Conservation (phyloP, 2,888 invertebrate species). For the Pardosa pseudoannulata region DNA sequence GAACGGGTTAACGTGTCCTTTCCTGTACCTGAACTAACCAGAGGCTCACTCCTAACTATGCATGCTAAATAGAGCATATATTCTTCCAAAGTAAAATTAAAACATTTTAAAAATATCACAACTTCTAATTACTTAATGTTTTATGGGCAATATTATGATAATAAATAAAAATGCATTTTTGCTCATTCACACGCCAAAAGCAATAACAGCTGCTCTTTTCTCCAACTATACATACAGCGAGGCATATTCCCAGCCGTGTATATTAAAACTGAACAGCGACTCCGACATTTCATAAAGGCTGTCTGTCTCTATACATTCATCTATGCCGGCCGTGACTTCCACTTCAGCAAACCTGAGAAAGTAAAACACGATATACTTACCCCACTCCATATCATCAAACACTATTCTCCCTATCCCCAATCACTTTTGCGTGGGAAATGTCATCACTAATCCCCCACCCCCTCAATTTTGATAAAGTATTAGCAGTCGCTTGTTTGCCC, state of each 20-base stretch:
- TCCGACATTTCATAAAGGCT: not conserved
- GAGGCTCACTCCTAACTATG: no score
- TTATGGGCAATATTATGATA: no score
- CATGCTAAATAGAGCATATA: no score
- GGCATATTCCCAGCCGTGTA: not conserved
- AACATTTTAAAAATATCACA: no score
- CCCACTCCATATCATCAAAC: slow-evolving; percentile 18
- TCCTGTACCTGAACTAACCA: no score
- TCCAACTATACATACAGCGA: no score
- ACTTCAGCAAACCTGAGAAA: slow-evolving; percentile 22
- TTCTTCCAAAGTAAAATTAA: no score
- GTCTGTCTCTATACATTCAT: not conserved
- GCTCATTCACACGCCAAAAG: no score
- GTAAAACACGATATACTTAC: slow-evolving; percentile 10
- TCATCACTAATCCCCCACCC: slow-evolving; percentile 35
- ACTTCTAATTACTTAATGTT: no score
- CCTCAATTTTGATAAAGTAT: slow-evolving; percentile 67
- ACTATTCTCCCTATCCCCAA: not conserved
- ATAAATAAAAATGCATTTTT: no score
- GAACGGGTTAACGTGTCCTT: no score
- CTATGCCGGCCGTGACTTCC: not conserved
- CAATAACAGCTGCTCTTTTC: no score
- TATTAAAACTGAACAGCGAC: not conserved
- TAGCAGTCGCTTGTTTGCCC: slow-evolving; percentile 56
- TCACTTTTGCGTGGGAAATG: slow-evolving; percentile 44